Evolutionary conservation across 2,888 invertebrate species (phyloP).

Genomic region (Lomographa bimaculata): DNA sequence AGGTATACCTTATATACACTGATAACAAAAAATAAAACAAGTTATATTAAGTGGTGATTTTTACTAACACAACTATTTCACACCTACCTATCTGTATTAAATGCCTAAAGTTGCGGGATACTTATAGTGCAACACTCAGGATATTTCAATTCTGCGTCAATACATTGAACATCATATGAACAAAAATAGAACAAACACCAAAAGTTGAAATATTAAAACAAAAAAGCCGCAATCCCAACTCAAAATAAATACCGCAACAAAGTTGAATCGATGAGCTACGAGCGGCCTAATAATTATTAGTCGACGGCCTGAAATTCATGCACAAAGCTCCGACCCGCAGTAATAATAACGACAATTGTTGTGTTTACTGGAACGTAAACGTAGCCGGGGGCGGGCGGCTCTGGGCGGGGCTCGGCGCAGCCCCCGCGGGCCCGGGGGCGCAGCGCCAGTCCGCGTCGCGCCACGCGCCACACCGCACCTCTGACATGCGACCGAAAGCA

Average conservation of each 20-base stretch:
- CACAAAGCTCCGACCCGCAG: conserved; percentile 82
- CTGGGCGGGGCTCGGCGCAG: conserved; percentile 35
- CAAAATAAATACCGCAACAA: conserved; percentile 70
- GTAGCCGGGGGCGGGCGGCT: conserved; percentile 47
- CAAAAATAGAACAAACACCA: conserved; percentile 17
- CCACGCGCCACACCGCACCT: conserved; percentile 69
- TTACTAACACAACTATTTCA: too few species aligned
- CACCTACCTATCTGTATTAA: too few species aligned
- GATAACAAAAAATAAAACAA: too few species aligned
- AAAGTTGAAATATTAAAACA: conserved; percentile 25
- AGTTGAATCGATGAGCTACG: conserved; percentile 73
- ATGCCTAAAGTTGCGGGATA: too few species aligned
- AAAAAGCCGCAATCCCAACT: conserved; percentile 37
- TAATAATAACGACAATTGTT: conserved; percentile 84
- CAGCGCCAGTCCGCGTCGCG: conserved; percentile 71
- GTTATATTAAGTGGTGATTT: too few species aligned
- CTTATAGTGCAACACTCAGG: too few species aligned
- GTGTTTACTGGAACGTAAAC: conserved; percentile 83
- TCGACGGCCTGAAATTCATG: conserved; percentile 82
- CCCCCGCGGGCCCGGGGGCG: conserved; percentile 56
- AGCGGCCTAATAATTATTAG: conserved; percentile 80
- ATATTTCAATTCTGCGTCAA: too few species aligned
- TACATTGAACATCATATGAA: too few species aligned
- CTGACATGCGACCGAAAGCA: conserved; percentile 75
- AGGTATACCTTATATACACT: too few species aligned